phyloP scores from a whole-genome alignment of 2,888 invertebrate species.

The Habrosyne pyritoides region DNA sequence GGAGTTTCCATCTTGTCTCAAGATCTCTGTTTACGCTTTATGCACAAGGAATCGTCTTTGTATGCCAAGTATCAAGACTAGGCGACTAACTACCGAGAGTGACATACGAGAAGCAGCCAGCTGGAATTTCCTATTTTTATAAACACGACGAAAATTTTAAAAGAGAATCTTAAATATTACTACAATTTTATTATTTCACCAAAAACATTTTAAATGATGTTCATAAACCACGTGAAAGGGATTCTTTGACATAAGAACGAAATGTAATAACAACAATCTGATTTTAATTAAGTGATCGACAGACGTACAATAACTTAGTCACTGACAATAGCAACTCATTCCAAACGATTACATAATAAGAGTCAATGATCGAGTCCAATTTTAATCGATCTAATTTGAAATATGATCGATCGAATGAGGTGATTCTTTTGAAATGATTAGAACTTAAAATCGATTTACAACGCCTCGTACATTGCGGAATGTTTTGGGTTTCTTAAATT shows the following conservation, averaged over 20 bases:
- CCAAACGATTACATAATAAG: conserved; percentile 17
- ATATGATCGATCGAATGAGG: conserved; percentile 4
- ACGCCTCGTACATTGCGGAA: not conserved
- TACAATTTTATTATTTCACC: not conserved
- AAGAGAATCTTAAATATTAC: not conserved
- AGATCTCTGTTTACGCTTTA: not conserved
- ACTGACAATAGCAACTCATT: conserved; percentile 23
- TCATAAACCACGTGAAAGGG: not conserved
- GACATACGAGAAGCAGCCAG: not conserved
- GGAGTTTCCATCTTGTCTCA: not conserved
- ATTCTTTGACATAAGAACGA: conserved; percentile 14
- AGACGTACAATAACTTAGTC: conserved; percentile 26
- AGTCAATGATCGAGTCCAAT: conserved; percentile 13
- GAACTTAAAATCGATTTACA: not conserved
- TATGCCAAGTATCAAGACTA: not conserved
- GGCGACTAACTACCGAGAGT: not conserved
- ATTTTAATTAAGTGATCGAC: conserved; percentile 38
- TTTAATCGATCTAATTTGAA: conserved; percentile 4
- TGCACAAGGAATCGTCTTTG: not conserved
- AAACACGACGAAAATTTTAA: too few relatives aligned
- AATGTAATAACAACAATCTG: conserved; percentile 31
- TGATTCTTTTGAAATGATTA: conserved; percentile 2
- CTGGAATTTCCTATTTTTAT: too few relatives aligned
- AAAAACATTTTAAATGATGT: not conserved
- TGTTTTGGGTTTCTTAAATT: not conserved